Base-by-base conservation (phyloP, 2,113 vertebrate genomes). In the Helogale parvula region DNA sequence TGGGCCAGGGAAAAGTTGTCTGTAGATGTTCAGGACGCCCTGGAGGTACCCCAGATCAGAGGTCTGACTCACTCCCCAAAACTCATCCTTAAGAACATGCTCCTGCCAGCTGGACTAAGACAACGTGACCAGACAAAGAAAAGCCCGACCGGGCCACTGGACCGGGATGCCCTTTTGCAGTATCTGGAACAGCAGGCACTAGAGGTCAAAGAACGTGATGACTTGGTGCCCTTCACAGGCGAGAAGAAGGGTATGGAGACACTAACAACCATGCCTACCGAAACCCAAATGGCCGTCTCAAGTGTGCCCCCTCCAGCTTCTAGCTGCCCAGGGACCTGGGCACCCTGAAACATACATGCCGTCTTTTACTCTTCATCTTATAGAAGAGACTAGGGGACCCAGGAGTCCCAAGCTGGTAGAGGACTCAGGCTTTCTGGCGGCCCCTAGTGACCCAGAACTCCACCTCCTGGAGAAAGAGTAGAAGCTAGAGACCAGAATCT, bases 111-210 rank as follows among this genome's bases (percentile, higher is more conserved):
- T 35, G 99, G 99, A 79, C 94, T 98, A 47, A 98, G 99, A 27
- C 99, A 99, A 96, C 99, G 99, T 66, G 99, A 99, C 98, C 99
- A 99, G 99, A 99, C 99, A 0, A 99, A 99, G 96, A 99, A 99
- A 98, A 99, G 88, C 94, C 99, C 99, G 0, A 99, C 99, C 0
- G 99, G 99, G 1, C 98, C 99, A 0, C 99, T 98, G 90, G 99
- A 99, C 97, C 98, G 99, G 0, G 99, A 99, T 0, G 99, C 99
- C 57, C 99, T 99, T 85, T 94, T 99, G 98, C 99, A 99, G 86
- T 99, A 99, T 98, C 99, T 99, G 98, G 99, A 99, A 98, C 99
- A 99, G 96, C 84, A 99, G 97, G 99, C 99, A 1, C 76, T 99
- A 93, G 99, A 99, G 96, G 97, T 97, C 41, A 93, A 94, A 47